phyloP scores from a whole-genome alignment of 2,797 vertebrate genomes.

The Cuculus canorus region DNA sequence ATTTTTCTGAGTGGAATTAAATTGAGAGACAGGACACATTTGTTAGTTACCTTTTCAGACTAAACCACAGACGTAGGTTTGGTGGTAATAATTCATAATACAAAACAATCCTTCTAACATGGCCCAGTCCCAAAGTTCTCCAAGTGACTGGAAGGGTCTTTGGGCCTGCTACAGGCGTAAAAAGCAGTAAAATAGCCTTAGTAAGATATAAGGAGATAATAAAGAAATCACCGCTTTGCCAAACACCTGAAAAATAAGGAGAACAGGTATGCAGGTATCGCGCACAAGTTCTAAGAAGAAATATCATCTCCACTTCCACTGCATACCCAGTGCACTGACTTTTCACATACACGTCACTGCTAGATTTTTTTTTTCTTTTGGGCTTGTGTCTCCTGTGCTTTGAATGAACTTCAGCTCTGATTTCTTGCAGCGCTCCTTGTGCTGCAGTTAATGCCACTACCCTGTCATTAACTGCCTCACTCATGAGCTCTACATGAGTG shows the following conservation, averaged over 20 bases:
- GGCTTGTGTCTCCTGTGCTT: not conserved
- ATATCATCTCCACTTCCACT: not conserved
- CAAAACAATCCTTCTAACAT: not conserved
- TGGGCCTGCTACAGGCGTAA: not conserved
- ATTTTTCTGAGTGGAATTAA: not conserved
- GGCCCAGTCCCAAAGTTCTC: not conserved
- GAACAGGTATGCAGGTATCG: not conserved
- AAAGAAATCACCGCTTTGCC: not conserved
- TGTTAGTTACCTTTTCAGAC: not conserved
- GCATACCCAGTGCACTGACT: not conserved
- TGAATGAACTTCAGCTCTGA: conserved; percentile 24
- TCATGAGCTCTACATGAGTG: conserved; percentile 16
- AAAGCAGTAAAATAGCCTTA: not conserved
- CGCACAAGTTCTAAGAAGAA: not conserved
- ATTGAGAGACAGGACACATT: not conserved
- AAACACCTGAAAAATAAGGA: not conserved
- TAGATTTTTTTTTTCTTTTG: not conserved
- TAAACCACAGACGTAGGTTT: not conserved
- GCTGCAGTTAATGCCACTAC: conserved; percentile 2
- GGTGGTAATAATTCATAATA: not conserved
- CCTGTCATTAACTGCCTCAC: not conserved
- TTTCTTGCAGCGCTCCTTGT: not conserved
- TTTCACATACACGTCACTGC: not conserved
- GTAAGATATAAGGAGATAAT: not conserved
- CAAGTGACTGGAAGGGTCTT: not conserved